Evolutionary conservation across 2,113 vertebrate species (phyloP), one percentile per base, ranked within the genome.

Genomic region (Peromyscus leucopus): DNA sequence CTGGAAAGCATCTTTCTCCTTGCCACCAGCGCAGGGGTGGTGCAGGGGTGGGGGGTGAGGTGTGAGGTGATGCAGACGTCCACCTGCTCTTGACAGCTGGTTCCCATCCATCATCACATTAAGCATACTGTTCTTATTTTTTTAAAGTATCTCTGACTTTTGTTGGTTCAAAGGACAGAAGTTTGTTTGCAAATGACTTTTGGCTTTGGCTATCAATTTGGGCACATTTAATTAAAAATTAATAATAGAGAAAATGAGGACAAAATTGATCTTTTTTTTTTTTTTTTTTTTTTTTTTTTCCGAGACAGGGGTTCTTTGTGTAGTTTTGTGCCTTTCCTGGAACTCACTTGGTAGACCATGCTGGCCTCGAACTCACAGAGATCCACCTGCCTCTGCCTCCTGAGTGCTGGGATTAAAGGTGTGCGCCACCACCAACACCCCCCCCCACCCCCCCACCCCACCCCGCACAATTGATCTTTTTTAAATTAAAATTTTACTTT

Each of bases 121-220:
- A n/a, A 33, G 84, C 93, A n/a, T 59, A 80, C 3, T 65, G 26
- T 84, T 93, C 9, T 91, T 65, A 65, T 42, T 59, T 42, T 59
- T 63, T 84, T 80, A 75, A 59, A 46, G 63, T 42, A 80, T 6
- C 65, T 6, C 61, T 63, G 26, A 31, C 24, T 88, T 91, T 76
- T 48, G 48, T 22, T 57, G 21, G 83, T 57, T 65, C 48, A 59
- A 89, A 26, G 55, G 21, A 75, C 19, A 31, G 5, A 67, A 55
- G 24, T 78, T 89, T 95, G n/a, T 89, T 96, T 96, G 84, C 19
- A 63, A 57, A n/a, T 93, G 59, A 39, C 86, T n/a, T 96, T 93
- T 86, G 39, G 4, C 2, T 93, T 96, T 42, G 24, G 57, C 61
- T 90, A 83, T 59, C 33, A 57, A 12, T 82, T 63, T 82, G 75